Evolutionary conservation across 2,797 vertebrate species (phyloP).

Genomic region (Chromis chromis): DNA sequence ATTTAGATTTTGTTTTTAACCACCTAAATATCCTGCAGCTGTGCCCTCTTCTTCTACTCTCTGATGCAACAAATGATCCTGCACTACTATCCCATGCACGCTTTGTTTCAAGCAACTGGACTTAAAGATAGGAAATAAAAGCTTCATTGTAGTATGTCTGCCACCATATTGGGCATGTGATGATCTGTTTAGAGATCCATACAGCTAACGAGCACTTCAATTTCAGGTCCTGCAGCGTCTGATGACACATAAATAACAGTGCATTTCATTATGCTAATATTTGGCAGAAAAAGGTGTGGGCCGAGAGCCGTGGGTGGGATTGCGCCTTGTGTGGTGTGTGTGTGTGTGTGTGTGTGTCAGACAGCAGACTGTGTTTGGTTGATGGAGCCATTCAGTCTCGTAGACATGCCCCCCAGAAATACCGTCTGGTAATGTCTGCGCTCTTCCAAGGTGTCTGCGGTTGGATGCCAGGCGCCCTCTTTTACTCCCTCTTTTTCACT

Average conservation of each 20-base stretch:
- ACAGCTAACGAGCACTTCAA: constrained; percentile 63
- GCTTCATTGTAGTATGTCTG: constrained; percentile 32
- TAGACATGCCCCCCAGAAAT: constrained; percentile 62
- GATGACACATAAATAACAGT: constrained; percentile 66
- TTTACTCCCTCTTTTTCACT: constrained; percentile 1
- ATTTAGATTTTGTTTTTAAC: constrained; percentile 4
- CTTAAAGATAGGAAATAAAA: constrained; percentile 19
- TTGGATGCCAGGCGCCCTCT: constrained; percentile 5
- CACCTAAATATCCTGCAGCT: background rate
- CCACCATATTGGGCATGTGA: constrained; percentile 46
- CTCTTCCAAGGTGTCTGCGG: constrained; percentile 39
- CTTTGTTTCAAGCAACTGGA: background rate
- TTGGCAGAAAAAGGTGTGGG: constrained; percentile 33
- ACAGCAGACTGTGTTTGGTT: constrained; percentile 41
- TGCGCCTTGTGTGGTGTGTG: constrained; percentile 29
- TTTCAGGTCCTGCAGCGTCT: constrained; percentile 52
- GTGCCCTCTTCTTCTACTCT: background rate
- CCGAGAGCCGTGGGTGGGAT: constrained; percentile 21
- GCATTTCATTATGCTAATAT: constrained; percentile 74
- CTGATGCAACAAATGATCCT: constrained; percentile 9
- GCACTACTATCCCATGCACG: background rate
- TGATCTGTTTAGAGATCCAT: constrained; percentile 62
- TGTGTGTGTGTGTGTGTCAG: constrained; percentile 32
- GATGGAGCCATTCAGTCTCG: constrained; percentile 62
- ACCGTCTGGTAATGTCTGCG: constrained; percentile 47